Evolutionary conservation across 53 echinoderm and acorn worm species (phyloP).

Genomic region (Astropecten irregularis): DNA sequence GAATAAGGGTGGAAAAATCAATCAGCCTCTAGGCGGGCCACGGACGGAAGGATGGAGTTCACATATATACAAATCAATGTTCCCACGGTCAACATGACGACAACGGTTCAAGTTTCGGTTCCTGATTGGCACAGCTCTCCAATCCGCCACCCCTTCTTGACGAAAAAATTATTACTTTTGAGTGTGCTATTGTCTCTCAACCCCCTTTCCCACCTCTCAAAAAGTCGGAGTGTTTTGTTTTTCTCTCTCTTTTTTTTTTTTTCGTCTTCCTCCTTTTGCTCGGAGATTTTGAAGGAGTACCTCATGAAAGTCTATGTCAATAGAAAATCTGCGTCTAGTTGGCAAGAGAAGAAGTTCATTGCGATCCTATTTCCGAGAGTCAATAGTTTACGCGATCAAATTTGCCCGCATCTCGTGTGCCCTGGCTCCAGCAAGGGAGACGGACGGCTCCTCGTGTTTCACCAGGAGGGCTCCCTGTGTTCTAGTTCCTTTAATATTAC

Average conservation of each 20-base stretch:
- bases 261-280: too few species aligned
- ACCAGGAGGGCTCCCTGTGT: neutral
- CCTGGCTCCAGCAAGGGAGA: conserved; percentile 10
- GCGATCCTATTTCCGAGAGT: conserved; percentile 42
- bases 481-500: neutral
- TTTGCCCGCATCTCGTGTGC: conserved; percentile 20
- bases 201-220: too few species aligned
- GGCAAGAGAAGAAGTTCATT: conserved; percentile 15
- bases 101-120: too few species aligned
- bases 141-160: neutral
- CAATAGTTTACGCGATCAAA: conserved; percentile 44
- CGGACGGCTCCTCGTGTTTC: neutral
- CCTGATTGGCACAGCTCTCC: neutral
- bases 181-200: neutral
- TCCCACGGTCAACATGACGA: too few species aligned
- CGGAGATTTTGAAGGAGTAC: too few species aligned
- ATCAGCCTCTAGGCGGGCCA: too few species aligned
- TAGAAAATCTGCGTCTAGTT: neutral
- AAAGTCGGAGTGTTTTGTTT: too few species aligned
- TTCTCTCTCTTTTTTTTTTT: too few species aligned
- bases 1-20: too few species aligned
- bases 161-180: conserved; percentile 6
- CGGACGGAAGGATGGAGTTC: too few species aligned
- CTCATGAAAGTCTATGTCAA: conserved; percentile 23
- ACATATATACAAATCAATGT: too few species aligned